A percentile compares a stretch with the other conserved stretches of the same genome.
These are phyloP conservation scores for Malacosoma neustria DNA, from an alignment of 2,888 invertebrate species.

Conservation along the genomic window DNA sequence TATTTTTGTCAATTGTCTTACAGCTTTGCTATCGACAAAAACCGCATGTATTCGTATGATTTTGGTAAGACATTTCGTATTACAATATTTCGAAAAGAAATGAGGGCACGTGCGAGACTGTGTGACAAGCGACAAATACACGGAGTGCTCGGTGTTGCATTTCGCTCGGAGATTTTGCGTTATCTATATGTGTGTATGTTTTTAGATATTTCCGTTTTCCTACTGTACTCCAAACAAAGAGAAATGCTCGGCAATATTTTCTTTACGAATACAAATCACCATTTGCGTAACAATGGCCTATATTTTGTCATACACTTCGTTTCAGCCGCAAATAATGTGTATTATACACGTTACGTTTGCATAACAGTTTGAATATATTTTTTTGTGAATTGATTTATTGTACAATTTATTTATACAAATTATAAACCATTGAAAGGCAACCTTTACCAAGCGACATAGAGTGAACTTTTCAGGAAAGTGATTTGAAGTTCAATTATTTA, in stretches of 20 bases:
- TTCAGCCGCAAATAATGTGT: slow-evolving; percentile 9
- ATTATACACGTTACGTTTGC: slow-evolving; percentile 1
- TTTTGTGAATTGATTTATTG: no score
- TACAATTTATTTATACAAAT: no score
- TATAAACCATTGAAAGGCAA: no score
- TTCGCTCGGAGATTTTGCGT: slow-evolving; percentile 29
- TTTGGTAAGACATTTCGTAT: background rate
- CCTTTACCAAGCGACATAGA: no score
- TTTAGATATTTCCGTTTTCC: slow-evolving; percentile 23
- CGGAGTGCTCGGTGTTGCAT: slow-evolving; percentile 27
- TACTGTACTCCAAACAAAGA: slow-evolving; percentile 23
- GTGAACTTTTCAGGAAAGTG: no score
- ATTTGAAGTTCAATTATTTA: no score
- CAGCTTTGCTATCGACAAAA: no score
- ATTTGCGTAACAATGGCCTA: slow-evolving; percentile 18
- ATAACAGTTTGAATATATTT: no score
- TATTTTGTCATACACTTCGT: slow-evolving; percentile 13
- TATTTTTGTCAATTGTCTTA: no score
- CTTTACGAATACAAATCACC: slow-evolving; percentile 18
- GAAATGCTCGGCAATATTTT: slow-evolving; percentile 22
- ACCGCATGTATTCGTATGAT: no score
- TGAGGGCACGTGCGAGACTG: slow-evolving; percentile 41
- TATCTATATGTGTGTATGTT: slow-evolving; percentile 27
- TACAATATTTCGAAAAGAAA: slow-evolving; percentile 22
- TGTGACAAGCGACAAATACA: slow-evolving; percentile 49